These are phyloP conservation scores for Gnathonemus longibarbis DNA, from an alignment of 2,113 vertebrate genomes.

Conservation along the genomic window DNA sequence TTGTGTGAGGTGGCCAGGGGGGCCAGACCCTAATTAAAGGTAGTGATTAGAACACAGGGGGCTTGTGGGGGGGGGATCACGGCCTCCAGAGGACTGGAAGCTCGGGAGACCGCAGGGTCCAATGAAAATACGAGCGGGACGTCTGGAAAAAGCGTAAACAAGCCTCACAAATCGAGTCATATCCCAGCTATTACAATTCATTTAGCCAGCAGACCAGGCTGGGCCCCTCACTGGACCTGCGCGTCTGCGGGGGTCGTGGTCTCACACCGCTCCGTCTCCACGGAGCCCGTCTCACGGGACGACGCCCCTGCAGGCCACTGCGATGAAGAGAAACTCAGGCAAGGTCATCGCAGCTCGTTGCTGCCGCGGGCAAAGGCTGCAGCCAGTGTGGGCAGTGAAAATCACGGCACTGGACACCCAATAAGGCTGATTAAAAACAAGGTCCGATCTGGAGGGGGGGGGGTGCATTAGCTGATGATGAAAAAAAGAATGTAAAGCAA, in stretches of 20 bases:
- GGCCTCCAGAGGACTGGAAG: slow-evolving; percentile 16
- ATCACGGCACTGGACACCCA: neutral
- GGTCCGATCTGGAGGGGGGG: neutral
- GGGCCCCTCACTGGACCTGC: neutral
- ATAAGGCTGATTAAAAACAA: neutral
- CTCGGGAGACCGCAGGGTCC: neutral
- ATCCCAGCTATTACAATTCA: neutral
- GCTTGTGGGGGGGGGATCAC: slow-evolving; percentile 9
- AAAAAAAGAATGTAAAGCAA: neutral
- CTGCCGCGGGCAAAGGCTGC: neutral
- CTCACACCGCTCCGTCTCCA: neutral
- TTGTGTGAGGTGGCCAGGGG: slow-evolving; percentile 44
- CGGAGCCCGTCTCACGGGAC: neutral
- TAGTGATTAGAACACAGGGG: slow-evolving; percentile 34
- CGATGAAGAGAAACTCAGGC: neutral
- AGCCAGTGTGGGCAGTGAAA: neutral
- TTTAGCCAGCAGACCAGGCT: neutral
- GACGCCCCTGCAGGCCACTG: neutral
- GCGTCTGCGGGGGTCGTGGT: neutral
- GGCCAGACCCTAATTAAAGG: slow-evolving; percentile 40
- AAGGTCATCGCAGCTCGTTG: neutral
- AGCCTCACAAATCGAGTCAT: neutral
- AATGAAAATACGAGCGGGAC: neutral
- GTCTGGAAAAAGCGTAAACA: neutral
- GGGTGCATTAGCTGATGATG: neutral